These are phyloP conservation scores for Xiphorhynchus elegans DNA, from an alignment of 2,113 vertebrate species.

Conservation along the genomic window DNA sequence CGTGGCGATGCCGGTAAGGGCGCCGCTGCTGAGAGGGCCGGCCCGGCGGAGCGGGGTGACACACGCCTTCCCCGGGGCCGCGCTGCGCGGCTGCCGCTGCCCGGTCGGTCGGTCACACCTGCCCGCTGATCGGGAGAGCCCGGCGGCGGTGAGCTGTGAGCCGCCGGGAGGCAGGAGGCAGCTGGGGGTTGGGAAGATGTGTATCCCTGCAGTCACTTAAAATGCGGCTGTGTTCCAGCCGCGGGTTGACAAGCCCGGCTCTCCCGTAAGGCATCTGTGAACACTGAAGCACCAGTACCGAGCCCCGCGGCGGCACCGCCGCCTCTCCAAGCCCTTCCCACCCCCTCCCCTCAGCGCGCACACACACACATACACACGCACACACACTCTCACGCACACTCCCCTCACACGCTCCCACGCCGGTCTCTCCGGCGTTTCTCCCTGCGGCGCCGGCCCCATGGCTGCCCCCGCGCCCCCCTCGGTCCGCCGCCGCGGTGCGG, in stretches of 20 bases:
- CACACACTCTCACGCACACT: background rate
- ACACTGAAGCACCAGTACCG: background rate
- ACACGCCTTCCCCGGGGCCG: background rate
- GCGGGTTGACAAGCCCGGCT: background rate
- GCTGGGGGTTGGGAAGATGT: background rate
- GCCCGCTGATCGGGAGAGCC: background rate
- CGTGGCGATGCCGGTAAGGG: background rate
- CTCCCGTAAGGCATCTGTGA: background rate
- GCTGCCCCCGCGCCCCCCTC: background rate
- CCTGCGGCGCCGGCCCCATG: background rate
- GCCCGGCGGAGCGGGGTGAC: background rate
- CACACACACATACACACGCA: background rate
- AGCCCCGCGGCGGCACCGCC: background rate
- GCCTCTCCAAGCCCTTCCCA: slow-evolving; percentile 24
- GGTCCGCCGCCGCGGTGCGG: slow-evolving; percentile 53
- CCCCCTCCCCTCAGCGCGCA: background rate
- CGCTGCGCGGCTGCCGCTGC: background rate
- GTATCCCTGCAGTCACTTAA: background rate
- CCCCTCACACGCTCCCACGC: background rate
- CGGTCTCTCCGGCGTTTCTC: background rate
- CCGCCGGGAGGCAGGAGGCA: background rate
- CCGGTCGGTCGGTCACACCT: background rate
- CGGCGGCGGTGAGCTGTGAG: background rate
- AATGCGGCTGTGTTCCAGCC: background rate
- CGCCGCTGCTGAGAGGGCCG: background rate